Evolutionary conservation across 2,888 invertebrate genomes (phyloP).

Genomic region (Griposia aprilina): DNA sequence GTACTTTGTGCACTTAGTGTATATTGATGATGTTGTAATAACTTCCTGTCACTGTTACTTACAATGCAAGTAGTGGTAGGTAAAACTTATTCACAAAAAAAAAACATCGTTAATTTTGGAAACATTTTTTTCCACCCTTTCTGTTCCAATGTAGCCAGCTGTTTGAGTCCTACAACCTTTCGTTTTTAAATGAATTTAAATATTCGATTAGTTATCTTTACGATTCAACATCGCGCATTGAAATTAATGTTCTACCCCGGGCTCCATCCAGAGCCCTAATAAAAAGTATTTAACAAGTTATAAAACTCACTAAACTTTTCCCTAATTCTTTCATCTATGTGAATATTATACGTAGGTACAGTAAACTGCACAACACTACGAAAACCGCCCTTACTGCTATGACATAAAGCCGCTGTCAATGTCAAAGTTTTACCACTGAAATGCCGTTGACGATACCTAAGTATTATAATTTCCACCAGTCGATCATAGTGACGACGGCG

Average conservation of each 20-base stretch:
- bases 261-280: not conserved
- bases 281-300: not conserved
- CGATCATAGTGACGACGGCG: not conserved
- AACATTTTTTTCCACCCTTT: not conserved
- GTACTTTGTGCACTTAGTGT: too few species aligned
- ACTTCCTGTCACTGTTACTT: too few species aligned
- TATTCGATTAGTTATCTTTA: not conserved
- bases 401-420: not conserved
- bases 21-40: too few species aligned
- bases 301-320: not conserved
- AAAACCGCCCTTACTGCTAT: not conserved
- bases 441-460: not conserved
- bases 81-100: too few species aligned
- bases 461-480: slow-evolving; percentile 2
- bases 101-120: too few species aligned
- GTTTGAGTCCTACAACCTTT: not conserved
- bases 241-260: not conserved
- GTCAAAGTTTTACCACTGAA: not conserved
- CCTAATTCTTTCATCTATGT: slow-evolving; percentile 1
- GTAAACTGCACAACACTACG: not conserved
- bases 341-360: slow-evolving; percentile 3
- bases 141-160: not conserved
- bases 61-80: too few species aligned
- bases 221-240: not conserved
- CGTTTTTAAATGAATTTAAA: not conserved